These are phyloP conservation scores for Philonicus albiceps DNA, from an alignment of 2,888 invertebrate species.

Conservation along the genomic window DNA sequence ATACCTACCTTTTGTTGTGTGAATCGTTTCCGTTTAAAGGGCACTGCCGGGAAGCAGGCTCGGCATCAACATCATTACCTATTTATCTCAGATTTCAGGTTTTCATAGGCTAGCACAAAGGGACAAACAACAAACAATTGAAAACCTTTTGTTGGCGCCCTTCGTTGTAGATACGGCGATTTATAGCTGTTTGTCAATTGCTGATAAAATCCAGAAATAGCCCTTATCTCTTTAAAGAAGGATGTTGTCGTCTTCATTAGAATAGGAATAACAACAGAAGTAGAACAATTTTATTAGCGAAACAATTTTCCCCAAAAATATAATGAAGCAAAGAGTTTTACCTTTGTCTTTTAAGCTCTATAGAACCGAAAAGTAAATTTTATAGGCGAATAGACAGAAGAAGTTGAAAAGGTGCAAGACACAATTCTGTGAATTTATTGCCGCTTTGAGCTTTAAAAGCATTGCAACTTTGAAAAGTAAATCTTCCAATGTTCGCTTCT, in stretches of 20 bases:
- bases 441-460: conserved; percentile 21
- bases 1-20: conserved; percentile 31
- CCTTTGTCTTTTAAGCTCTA: background rate
- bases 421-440: conserved; percentile 34
- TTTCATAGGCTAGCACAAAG: conserved; percentile 17
- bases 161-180: background rate
- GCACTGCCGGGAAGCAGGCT: background rate
- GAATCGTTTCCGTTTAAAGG: conserved; percentile 10
- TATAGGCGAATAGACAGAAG: background rate
- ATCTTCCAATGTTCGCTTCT: background rate
- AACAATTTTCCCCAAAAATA: background rate
- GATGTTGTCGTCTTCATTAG: background rate
- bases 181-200: conserved; percentile 8
- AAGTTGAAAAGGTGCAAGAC: background rate
- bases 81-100: conserved; percentile 33
- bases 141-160: conserved; percentile 22
- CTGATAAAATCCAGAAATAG: background rate
- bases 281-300: background rate
- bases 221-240: background rate
- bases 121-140: conserved; percentile 31
- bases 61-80: conserved; percentile 8
- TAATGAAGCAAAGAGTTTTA: background rate
- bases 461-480: conserved; percentile 21
- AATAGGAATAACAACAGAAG: background rate
- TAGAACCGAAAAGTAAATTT: background rate